Base-by-base conservation (phyloP, 2,888 invertebrate genomes). In the Scaptomyza flava region DNA sequence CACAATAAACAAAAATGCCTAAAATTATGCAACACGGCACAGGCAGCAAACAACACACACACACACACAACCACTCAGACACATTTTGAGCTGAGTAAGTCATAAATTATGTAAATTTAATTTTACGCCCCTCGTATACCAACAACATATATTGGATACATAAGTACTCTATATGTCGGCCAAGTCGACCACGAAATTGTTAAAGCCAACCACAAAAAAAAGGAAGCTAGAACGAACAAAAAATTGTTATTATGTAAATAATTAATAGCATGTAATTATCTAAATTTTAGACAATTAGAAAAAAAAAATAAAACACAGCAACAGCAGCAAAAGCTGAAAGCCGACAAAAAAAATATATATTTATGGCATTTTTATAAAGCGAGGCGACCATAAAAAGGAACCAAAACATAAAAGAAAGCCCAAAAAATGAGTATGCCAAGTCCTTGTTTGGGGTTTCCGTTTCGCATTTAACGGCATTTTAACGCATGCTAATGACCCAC, bases 231-330 rank as follows among this genome's bases (percentile, higher is more conserved):
- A 46, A 57, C 7, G 4, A 48, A 46, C n/a, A 12, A 64, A 63
- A 58, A 63, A 67, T 68, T 72, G 75, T 86, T 83, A 89, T 86
- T 89, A 83, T 87, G 81, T 85, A 79, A 90, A 90, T 90, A 89
- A 90, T 90, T 90, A 90, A 90, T 90, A 79, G 77, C 75, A 65
- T 79, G 83, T 89, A 90, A 90, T 90, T 90, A 90, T 85, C 81
- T 89, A 89, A 90, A 90, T 90, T 90, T 89, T 74, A 72, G 79
- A 79, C 89, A 87, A 90, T 90, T 90, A 85, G 77, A 84, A 88
- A 90, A 84, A 88, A 90, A 90, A 88, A 89, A 80, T 82, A 85
- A 72, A 72, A 34, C 60, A 50, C 33, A 51, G 52, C 41, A 60
- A 27, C 27, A 27, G 27, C 27, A 72, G 38, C 60, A 17, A 50